Evolutionary conservation across 2,888 invertebrate species (phyloP).

Genomic region (Eledona agricola): DNA sequence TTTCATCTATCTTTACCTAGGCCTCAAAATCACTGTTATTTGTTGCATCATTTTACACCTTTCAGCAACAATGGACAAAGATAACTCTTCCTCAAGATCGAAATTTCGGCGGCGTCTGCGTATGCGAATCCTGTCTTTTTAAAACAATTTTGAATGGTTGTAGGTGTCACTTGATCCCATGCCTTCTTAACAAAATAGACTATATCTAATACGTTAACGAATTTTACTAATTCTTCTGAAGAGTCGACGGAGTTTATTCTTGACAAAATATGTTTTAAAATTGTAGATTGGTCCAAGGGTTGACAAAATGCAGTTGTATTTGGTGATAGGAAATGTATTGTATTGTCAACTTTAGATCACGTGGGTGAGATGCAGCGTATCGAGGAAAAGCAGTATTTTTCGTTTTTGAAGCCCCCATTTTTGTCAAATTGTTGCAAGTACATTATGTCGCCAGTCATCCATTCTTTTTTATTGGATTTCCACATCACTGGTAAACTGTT

Average conservation of each 20-base stretch:
- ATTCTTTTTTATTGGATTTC: conserved; percentile 10
- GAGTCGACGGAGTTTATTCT: conserved; percentile 1
- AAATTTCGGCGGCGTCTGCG: neutral
- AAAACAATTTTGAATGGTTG: conserved; percentile 15
- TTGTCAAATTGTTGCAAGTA: conserved; percentile 1
- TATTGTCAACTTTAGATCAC: conserved; percentile 1
- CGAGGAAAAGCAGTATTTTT: conserved; percentile 9
- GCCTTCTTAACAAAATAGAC: conserved; percentile 10
- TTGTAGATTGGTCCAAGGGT: conserved; percentile 6
- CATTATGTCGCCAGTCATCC: conserved; percentile 20
- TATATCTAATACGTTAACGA: neutral
- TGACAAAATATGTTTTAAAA: conserved; percentile 12
- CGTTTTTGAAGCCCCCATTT: conserved; percentile 5
- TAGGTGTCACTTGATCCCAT: conserved; percentile 3
- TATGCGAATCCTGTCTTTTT: conserved; percentile 1
- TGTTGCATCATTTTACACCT: too few relatives aligned
- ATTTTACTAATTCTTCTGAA: conserved; percentile 3
- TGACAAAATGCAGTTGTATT: conserved; percentile 11
- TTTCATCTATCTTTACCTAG: too few relatives aligned
- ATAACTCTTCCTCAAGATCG: neutral
- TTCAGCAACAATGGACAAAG: neutral
- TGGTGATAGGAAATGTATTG: conserved; percentile 12
- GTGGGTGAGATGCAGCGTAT: conserved; percentile 6
- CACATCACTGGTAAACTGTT: conserved; percentile 7
- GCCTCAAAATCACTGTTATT: too few relatives aligned